Base-by-base conservation (phyloP, 2,113 vertebrate genomes). In the Phoxinus phoxinus region DNA sequence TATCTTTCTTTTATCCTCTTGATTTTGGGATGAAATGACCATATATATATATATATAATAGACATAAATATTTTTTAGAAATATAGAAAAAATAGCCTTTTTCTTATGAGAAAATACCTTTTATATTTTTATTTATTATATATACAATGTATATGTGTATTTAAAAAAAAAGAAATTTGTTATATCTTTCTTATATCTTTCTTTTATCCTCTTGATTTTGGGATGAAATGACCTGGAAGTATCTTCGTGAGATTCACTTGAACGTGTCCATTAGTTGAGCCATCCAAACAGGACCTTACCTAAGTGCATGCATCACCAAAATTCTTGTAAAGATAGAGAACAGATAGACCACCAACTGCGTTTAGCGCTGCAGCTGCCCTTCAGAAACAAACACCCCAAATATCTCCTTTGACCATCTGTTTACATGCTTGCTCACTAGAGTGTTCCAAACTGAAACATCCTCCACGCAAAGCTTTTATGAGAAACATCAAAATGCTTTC, bases 401-500 rank as follows among this genome's bases (percentile, higher is more conserved):
- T 85, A 85, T 79, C 81, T 71, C 72, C 85, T 83, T 56, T 48
- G 83, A 84, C 88, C 88, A 89, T 89, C 88, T 89, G 88, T 89
- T 87, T 89, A 86, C 44, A 41, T 73, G 83, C 86, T 89, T 67
- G 71, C 80, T 83, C 88, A 73, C 78, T 87, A 56, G 69, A 84
- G 86, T 78, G 59, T 74, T 86, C 78, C 88, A 87, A 83, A 89
- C 83, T 30, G 83, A 87, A 80, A 89, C 88, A 85, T 71, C 73
- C 88, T 85, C 79, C 73, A 46, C 37, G 86, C 85, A 58, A 83
- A 69, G 88, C 81, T 89, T 89, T 89, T 89, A 89, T 84, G 86
- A 89, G 88, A 86, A 77, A 88, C 86, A 81, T 89, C 83, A 85
- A 87, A 89, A 87, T 89, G 88, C 86, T 89, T 87, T 89, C 88